Conservation (phyloP, 2,797 vertebrate species). For the Neomorphus geoffroyi region DNA sequence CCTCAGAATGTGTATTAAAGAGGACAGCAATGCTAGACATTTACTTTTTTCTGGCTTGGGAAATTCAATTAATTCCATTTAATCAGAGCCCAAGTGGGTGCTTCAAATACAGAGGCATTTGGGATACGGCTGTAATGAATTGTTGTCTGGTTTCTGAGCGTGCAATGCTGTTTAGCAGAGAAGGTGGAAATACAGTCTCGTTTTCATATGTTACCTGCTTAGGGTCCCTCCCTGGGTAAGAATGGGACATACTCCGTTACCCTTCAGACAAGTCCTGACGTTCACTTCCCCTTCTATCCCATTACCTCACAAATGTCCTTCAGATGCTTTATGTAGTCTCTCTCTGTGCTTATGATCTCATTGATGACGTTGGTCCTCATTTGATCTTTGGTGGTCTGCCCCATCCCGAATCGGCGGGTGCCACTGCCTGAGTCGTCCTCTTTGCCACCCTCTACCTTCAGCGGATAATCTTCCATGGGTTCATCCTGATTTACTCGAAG, state of each 20-base stretch:
- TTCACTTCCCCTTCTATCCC: neutral
- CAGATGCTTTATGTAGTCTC: slow-evolving; percentile 96
- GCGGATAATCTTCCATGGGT: slow-evolving; percentile 86
- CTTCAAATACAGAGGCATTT: neutral
- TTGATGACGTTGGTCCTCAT: slow-evolving; percentile 97
- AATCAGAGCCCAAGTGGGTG: neutral
- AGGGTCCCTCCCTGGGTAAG: neutral
- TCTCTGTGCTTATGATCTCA: slow-evolving; percentile 95
- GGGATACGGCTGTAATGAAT: neutral
- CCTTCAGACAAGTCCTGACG: neutral
- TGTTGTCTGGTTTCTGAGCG: neutral
- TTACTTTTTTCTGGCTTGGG: slow-evolving; percentile 9
- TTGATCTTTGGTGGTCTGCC: slow-evolving; percentile 90
- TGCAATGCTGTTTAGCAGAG: neutral
- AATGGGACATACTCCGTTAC: neutral
- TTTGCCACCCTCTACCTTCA: slow-evolving; percentile 77
- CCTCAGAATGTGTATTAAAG: neutral
- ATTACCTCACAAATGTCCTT: slow-evolving; percentile 95
- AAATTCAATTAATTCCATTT: slow-evolving; percentile 40
- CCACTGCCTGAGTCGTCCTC: slow-evolving; percentile 69
- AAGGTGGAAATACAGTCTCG: neutral
- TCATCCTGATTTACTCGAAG: slow-evolving; percentile 97
- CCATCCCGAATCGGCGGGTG: slow-evolving; percentile 78
- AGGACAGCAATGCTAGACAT: slow-evolving; percentile 15
- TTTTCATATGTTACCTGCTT: neutral